Evolutionary conservation across 2,888 invertebrate species (phyloP), one percentile per base, ranked within the genome.

Genomic region (Stenchaetothrips biformis): DNA sequence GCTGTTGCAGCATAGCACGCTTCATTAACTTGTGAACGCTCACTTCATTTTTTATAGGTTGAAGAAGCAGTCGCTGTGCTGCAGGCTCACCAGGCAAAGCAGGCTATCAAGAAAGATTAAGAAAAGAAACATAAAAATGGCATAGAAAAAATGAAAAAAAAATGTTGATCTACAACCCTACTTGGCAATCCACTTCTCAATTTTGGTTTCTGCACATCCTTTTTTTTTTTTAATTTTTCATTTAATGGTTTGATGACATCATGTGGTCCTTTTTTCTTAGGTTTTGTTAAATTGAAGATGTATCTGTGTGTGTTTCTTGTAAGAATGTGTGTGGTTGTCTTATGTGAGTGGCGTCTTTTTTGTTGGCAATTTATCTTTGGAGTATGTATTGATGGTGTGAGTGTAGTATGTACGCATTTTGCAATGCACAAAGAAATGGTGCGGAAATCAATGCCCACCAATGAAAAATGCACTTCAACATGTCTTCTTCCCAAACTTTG

Each of bases 61-160:
- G 98, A 98, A 87, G 98, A 99, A 89, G 98, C 98, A 84, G 97
- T 99, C 85, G 97, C 98, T 86, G 98, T 99, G 84, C 90, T 99
- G 86, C 97, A 98, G 89, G 98, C 98, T 86, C 98, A 98, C 88
- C 97, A 97, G 88, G 96, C 95, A 86, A 96, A 96, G 87, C 94
- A 95, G 87, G 91, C 92, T 84, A 89, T 88, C 81, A 90, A 90
- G 85, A 90, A 90, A 84, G 90, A 90, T 82, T 89, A 89, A 82
- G 37, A 37, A 37, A 37, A 37, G 37, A 2, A 74, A 74, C 21
- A 8, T 25, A 74, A 21, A n/a, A 74, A 74, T 74, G 25, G 67
- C n/a, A 74, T 9, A 74, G 18, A 59, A 59, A 59, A 16, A 13
- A 25, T 3, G 7, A 74, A 2, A 67, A 6, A 74, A 74, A 74